A percentile compares a stretch with the other conserved stretches of the same genome.
Evolutionary conservation across 2,888 invertebrate genomes (phyloP).

Genomic region (Lepidochrysops patricia): DNA sequence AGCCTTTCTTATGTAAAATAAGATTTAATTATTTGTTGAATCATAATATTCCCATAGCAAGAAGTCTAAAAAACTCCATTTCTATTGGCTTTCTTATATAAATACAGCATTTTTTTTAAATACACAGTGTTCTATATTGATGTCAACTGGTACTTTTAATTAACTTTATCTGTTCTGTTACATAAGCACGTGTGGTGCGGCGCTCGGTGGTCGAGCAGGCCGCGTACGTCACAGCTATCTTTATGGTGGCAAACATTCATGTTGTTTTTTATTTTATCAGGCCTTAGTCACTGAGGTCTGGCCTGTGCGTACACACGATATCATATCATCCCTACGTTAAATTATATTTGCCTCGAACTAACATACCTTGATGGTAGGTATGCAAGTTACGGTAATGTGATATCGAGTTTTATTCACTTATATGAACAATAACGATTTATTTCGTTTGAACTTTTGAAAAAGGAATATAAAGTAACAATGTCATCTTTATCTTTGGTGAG

Average conservation of each 20-base stretch:
- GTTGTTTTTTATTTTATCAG: conserved; percentile 59
- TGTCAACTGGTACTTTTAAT: no score
- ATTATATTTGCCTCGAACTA: conserved; percentile 49
- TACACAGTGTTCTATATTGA: no score
- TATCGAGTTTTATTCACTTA: neutral
- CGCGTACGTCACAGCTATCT: conserved; percentile 55
- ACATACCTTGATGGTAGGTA: conserved; percentile 39
- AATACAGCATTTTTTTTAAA: no score
- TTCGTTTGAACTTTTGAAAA: no score
- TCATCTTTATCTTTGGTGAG: no score
- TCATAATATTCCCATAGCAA: no score
- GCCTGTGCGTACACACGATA: conserved; percentile 37
- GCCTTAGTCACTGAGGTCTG: conserved; percentile 52
- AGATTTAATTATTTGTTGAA: neutral
- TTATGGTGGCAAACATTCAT: conserved; percentile 60
- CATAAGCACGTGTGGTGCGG: conserved; percentile 45
- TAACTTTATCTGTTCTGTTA: conserved; percentile 37
- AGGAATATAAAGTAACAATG: no score
- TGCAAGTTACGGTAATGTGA: conserved; percentile 15
- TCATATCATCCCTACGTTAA: conserved; percentile 49
- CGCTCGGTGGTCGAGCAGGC: conserved; percentile 48
- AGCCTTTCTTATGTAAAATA: neutral
- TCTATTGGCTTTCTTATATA: no score
- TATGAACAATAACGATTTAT: no score
- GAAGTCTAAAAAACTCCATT: no score